Conservation (phyloP, 2,888 invertebrate genomes). For the Rambutsinella grinnellia region DNA sequence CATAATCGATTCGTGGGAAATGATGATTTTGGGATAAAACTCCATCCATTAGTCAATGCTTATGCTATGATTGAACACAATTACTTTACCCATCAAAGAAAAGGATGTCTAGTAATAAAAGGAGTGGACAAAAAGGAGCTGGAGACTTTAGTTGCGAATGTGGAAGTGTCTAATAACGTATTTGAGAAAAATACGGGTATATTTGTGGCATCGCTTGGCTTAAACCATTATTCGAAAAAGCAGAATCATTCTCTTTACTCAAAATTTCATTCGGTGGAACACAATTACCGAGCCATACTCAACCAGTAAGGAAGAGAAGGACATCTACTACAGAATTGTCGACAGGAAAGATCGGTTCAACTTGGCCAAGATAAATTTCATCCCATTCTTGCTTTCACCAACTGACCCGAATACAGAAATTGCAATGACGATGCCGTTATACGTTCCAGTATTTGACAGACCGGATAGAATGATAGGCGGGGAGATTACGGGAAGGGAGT, state of each 20-base stretch:
- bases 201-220: slow-evolving; percentile 87
- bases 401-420: slow-evolving; percentile 90
- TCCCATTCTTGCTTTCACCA: slow-evolving; percentile 91
- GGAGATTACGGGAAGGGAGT: slow-evolving; percentile 92
- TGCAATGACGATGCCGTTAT: slow-evolving; percentile 81
- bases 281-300: slow-evolving; percentile 86
- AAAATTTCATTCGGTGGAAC: slow-evolving; percentile 90
- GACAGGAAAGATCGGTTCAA: slow-evolving; percentile 91
- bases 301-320: slow-evolving; percentile 76
- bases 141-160: slow-evolving; percentile 79
- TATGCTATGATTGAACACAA: slow-evolving; percentile 87
- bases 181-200: slow-evolving; percentile 90
- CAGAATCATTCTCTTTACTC: slow-evolving; percentile 87
- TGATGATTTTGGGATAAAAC: slow-evolving; percentile 78
- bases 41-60: slow-evolving; percentile 86
- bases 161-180: slow-evolving; percentile 87
- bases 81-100: slow-evolving; percentile 84
- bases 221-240: slow-evolving; percentile 87
- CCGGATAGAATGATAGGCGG: slow-evolving; percentile 85
- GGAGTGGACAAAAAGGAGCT: slow-evolving; percentile 86
- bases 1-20: slow-evolving; percentile 87
- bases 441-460: slow-evolving; percentile 83
- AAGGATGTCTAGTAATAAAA: slow-evolving; percentile 87
- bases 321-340: slow-evolving; percentile 73
- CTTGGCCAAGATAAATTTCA: slow-evolving; percentile 89